These are phyloP conservation scores for Bellardia bayeri DNA, from an alignment of 2,888 invertebrate genomes.

Conservation along the genomic window DNA sequence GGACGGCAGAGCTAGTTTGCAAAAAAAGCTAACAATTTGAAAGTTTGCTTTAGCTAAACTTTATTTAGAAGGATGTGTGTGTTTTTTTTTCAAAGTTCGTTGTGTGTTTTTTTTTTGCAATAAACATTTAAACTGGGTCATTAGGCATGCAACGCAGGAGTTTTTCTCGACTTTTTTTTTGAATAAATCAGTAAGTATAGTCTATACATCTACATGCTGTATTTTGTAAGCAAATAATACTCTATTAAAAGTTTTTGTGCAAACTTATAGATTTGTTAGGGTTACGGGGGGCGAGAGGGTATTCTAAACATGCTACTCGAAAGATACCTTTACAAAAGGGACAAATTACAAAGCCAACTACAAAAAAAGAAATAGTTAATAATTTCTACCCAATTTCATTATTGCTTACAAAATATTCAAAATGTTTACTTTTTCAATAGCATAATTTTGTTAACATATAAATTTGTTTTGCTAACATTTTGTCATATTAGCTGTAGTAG, in stretches of 20 bases:
- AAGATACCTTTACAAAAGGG: too few species aligned
- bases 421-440: too few species aligned
- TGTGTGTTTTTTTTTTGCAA: slow-evolving; percentile 28
- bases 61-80: slow-evolving; percentile 62
- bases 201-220: too few species aligned
- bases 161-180: not conserved
- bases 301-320: too few species aligned
- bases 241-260: not conserved
- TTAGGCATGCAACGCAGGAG: slow-evolving; percentile 53
- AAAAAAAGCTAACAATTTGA: slow-evolving; percentile 26
- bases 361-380: too few species aligned
- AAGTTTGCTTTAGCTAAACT: slow-evolving; percentile 61
- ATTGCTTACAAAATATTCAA: too few species aligned
- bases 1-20: not conserved
- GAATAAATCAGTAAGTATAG: not conserved
- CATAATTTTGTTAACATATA: too few species aligned
- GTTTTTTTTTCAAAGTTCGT: slow-evolving; percentile 1
- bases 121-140: slow-evolving; percentile 62
- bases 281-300: not conserved
- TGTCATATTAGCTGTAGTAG: too few species aligned
- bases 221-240: not conserved
- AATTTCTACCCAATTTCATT: too few species aligned
- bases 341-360: too few species aligned
- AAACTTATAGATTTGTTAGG: not conserved
- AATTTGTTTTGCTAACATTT: too few species aligned